Base-by-base conservation (phyloP, 64 coral and sea anemone species). In the Montipora capricornis region DNA sequence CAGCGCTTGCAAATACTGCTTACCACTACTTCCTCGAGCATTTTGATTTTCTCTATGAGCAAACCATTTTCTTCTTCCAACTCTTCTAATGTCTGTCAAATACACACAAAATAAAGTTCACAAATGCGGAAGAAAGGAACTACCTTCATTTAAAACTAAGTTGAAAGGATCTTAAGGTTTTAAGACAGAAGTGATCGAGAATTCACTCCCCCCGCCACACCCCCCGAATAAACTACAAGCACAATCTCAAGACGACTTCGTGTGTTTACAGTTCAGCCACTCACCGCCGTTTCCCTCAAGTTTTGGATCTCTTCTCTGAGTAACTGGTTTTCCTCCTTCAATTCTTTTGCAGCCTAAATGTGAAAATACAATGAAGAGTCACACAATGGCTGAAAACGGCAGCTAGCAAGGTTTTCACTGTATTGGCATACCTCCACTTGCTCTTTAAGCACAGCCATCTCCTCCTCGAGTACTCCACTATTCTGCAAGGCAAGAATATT, bases 221-320 rank as follows among this genome's bases (percentile, higher is more conserved):
- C 8, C 51, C 52, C 52, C 29, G 29, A 29, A 1, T 29, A 29
- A 29, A 29, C 29, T 29, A 29, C 0, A 29, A 29, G 29, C 20
- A n/a, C 4, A 71, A 71, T 20, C 68, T 24, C 68, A 71, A 71
- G 20, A 71, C 20, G 14, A 2, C 19, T 71, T 17, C 8, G 19
- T 4, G 14, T 17, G 29, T 78, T 19, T 0, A 2, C 1, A 19
- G 46, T 78, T 19, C 0, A 49, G 5, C 55, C 16, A 8, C 45
- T 49, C 71, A 71, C n/a, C n/a, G 17, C 13, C 5, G 66, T n/a
- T 49, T 86, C 62, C 69, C 16, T 84, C 16, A 84, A 69, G 0
- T 49, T 70, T 16, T n/a, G 16, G 16, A 71, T 47, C 49, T 84
- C 82, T 11, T 86, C 82, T 86, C 66, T 86, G 17, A 86, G 62